Evolutionary conservation across 1,140 invertebrate genomes (phyloP).

Genomic region (Dendroctonus ponderosae): DNA sequence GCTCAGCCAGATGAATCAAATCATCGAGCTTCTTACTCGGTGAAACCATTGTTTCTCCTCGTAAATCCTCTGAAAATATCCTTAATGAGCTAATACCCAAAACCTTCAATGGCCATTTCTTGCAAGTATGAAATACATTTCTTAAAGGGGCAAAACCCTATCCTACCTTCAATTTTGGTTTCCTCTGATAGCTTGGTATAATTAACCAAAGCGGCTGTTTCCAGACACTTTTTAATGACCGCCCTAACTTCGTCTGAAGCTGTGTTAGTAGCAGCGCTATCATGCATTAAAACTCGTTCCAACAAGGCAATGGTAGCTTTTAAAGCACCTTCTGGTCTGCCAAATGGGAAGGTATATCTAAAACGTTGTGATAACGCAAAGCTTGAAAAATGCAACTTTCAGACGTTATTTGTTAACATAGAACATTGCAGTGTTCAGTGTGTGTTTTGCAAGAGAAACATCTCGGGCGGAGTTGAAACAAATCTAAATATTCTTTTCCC

Average conservation of each 20-base stretch:
- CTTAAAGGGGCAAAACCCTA: neutral
- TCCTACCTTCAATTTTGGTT: conserved; percentile 92
- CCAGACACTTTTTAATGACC: conserved; percentile 95
- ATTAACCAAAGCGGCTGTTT: conserved; percentile 97
- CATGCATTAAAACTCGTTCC: conserved; percentile 98
- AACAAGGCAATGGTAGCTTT: conserved; percentile 95
- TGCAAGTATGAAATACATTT: no score
- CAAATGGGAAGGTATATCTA: conserved; percentile 97
- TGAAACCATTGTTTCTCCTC: conserved; percentile 76
- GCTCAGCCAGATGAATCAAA: conserved; percentile 93
- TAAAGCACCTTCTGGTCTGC: conserved; percentile 93
- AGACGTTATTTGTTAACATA: no score
- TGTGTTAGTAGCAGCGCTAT: conserved; percentile 91
- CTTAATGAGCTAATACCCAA: no score
- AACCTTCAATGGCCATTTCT: no score
- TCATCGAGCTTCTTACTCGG: conserved; percentile 92
- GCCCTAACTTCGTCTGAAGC: conserved; percentile 92
- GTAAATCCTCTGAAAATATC: conserved; percentile 65
- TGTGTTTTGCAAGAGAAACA: no score
- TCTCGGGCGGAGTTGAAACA: no score
- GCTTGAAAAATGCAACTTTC: no score
- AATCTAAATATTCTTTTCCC: no score
- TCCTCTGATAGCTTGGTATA: conserved; percentile 95
- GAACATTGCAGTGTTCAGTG: no score
- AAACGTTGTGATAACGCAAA: neutral